Conservation (phyloP, 2,113 vertebrate genomes). For the Gnathonemus echidnorhynchus region DNA sequence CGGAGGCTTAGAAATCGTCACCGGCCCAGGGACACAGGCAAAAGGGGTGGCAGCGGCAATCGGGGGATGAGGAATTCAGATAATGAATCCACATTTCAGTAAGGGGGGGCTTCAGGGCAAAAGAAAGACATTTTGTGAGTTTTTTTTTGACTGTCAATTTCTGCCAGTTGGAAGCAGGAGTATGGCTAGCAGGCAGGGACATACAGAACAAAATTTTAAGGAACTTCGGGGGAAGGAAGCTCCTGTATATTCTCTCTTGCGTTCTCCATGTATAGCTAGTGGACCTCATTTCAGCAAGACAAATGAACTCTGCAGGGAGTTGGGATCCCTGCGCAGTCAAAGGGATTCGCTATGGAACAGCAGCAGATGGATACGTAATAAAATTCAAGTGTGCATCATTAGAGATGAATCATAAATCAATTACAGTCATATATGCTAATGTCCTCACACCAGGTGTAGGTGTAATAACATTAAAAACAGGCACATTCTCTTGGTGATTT, state of each 20-base stretch:
- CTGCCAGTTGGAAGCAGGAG: neutral
- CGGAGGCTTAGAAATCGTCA: neutral
- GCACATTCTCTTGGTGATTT: neutral
- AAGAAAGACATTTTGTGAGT: neutral
- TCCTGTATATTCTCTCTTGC: neutral
- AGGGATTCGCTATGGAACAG: neutral
- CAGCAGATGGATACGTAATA: neutral
- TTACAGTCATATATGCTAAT: constrained; percentile 3
- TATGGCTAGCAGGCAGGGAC: neutral
- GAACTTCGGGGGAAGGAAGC: neutral
- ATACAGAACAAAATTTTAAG: neutral
- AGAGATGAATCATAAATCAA: neutral
- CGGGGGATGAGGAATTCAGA: neutral
- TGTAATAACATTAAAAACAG: neutral
- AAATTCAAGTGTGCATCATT: neutral
- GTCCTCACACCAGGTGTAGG: neutral
- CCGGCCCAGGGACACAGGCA: neutral
- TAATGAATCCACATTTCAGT: neutral
- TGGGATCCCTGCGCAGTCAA: neutral
- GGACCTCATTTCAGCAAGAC: neutral
- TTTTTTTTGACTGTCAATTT: neutral
- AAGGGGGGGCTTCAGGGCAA: neutral
- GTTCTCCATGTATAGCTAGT: neutral
- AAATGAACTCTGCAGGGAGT: neutral
- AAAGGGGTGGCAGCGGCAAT: neutral